Evolutionary conservation across 2,113 vertebrate genomes (phyloP).

Genomic region (Prinia subflava): DNA sequence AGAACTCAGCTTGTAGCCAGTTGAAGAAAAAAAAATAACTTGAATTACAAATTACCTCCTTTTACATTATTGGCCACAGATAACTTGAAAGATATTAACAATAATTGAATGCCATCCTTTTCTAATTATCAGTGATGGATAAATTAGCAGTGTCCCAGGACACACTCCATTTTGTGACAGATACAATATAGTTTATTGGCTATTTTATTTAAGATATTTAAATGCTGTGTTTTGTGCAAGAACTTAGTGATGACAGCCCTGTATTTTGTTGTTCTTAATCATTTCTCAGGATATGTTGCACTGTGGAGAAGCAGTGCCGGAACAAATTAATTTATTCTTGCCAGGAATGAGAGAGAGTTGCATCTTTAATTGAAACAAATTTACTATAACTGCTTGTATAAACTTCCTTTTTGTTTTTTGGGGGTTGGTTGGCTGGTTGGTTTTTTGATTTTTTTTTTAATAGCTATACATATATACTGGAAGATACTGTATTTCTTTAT

Average conservation of each 20-base stretch:
- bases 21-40: conserved; percentile 68
- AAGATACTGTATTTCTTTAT: conserved; percentile 69
- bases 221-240: conserved; percentile 77
- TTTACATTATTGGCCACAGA: not conserved
- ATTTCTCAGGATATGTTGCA: conserved; percentile 81
- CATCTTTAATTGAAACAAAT: conserved; percentile 71
- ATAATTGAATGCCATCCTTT: conserved; percentile 72
- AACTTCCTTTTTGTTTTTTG: conserved; percentile 52
- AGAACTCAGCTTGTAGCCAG: conserved; percentile 72
- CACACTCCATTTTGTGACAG: conserved; percentile 61
- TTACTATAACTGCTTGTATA: conserved; percentile 64
- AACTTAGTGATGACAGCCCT: conserved; percentile 76
- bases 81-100: conserved; percentile 73
- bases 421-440: not conserved
- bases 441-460: not conserved
- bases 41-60: conserved; percentile 67
- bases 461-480: conserved; percentile 41
- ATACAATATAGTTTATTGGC: conserved; percentile 65
- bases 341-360: conserved; percentile 73
- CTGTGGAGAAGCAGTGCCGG: conserved; percentile 70
- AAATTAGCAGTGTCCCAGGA: conserved; percentile 70
- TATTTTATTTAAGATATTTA: conserved; percentile 66
- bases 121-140: conserved; percentile 64
- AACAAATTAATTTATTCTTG: conserved; percentile 79
- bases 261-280: conserved; percentile 74